Evolutionary conservation across 2,797 vertebrate genomes (phyloP).

Genomic region (Bovichtus variegatus): DNA sequence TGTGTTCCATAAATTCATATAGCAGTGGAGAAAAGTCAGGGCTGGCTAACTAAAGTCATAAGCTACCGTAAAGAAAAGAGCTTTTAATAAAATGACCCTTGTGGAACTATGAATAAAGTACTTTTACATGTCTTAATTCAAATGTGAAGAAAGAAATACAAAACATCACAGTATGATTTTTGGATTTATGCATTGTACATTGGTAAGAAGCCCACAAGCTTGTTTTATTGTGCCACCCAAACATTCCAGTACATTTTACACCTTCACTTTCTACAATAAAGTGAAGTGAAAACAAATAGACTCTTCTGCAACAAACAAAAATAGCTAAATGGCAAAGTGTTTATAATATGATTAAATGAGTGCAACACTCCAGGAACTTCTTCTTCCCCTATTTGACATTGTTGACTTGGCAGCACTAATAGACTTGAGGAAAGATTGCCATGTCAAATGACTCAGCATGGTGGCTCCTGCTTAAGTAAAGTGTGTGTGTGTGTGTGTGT

Average conservation of each 20-base stretch:
- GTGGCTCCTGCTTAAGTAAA: conserved; percentile 32
- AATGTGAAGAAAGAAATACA: background rate
- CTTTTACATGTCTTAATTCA: background rate
- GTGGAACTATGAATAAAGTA: background rate
- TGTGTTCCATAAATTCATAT: background rate
- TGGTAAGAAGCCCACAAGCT: background rate
- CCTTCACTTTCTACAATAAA: background rate
- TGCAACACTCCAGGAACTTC: conserved; percentile 14
- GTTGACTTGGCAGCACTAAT: conserved; percentile 52
- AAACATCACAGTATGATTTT: background rate
- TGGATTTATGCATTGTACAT: background rate
- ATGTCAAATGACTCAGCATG: conserved; percentile 71
- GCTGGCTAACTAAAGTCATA: background rate
- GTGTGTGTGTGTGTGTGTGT: conserved; percentile 6
- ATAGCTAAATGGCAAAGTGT: conserved; percentile 5
- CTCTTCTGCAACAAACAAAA: background rate
- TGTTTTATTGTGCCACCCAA: background rate
- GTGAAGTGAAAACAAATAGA: conserved; percentile 1
- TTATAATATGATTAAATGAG: conserved; percentile 26
- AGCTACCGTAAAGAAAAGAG: background rate
- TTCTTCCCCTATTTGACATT: conserved; percentile 51
- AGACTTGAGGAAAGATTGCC: conserved; percentile 54
- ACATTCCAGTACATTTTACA: background rate
- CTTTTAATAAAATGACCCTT: background rate
- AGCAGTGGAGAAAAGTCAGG: background rate